Conservation (phyloP, 2,797 vertebrate genomes). For the Arnoldichthys spilopterus region DNA sequence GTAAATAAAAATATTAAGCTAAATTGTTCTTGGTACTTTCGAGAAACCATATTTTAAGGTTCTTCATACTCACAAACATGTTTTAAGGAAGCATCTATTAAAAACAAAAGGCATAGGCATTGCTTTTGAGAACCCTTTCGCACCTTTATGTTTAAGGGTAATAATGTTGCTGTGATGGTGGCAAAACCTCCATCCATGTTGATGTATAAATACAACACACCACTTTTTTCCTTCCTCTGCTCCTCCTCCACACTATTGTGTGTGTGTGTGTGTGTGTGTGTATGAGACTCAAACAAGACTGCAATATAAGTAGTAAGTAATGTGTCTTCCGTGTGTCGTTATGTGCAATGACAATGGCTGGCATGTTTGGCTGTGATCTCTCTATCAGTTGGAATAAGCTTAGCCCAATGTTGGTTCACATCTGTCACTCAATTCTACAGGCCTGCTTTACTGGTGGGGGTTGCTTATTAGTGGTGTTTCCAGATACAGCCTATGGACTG, state of each 20-base stretch:
- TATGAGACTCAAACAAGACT: conserved; percentile 51
- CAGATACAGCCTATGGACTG: conserved; percentile 58
- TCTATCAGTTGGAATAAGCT: conserved; percentile 78
- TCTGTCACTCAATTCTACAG: conserved; percentile 78
- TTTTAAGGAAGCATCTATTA: no score
- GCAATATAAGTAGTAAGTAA: conserved; percentile 66
- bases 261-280: conserved; percentile 53
- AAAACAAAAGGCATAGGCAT: not conserved
- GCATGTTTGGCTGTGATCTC: conserved; percentile 80
- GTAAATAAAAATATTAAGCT: no score
- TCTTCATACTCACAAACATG: no score
- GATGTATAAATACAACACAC: conserved; percentile 20
- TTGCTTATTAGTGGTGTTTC: conserved; percentile 63
- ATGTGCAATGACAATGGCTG: conserved; percentile 75
- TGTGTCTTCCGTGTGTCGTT: conserved; percentile 68
- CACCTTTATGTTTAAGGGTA: not conserved
- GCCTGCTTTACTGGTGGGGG: conserved; percentile 52
- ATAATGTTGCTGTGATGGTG: not conserved
- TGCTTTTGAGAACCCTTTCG: not conserved
- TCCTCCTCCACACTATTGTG: conserved; percentile 49
- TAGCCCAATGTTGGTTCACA: conserved; percentile 65
- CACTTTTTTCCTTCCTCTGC: conserved; percentile 32
- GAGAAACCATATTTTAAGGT: no score
- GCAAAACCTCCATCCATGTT: not conserved
- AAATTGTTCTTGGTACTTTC: no score